Evolutionary conservation across 1,140 invertebrate species (phyloP), one percentile per base, ranked within the genome.

Genomic region (Callitettix versicolor): DNA sequence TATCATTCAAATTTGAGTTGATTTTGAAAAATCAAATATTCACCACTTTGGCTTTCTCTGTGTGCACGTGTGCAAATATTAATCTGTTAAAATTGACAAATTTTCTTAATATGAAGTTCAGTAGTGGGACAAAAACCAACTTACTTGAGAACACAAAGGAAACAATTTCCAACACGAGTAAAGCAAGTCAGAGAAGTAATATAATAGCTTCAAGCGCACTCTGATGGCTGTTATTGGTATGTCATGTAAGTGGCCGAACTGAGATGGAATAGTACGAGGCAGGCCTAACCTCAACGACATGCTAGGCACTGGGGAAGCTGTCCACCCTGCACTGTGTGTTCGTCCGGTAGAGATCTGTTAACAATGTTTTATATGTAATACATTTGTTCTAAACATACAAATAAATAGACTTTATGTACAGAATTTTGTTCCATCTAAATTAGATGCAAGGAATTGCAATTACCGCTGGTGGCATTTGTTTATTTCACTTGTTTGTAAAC

Each of bases 301-400:
- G 5, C 63, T 64, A 3, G 71, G 72, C 22, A 76, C 63, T 4
- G 75, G 70, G 0, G 75, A 71, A 1, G 79, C 72, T 18, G 80
- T 80, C 80, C 80, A 84, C 2, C 79, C 80, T 18, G 78, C 76
- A 64, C 76, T 78, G 66, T 84, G 81, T 26, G 75, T 79, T 53
- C 79, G 66, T 42, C 81, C 81, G 22, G 79, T 77, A 17, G 76
- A 78, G 46, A 79, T 77, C 75, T 76, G 60, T 34, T 61, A 63
- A 52, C 11, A 30, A 48, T 26, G 34, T 48, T 4, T 50, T 49
- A n/a, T n/a, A n/a, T n/a, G n/a, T n/a, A n/a, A n/a, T n/a, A n/a
- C n/a, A n/a, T n/a, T n/a, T n/a, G n/a, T n/a, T n/a, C n/a, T n/a
- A n/a, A n/a, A n/a, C n/a, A n/a, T n/a, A n/a, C n/a, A n/a, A n/a